Percentiles rank a stretch among this genome's conserved stretches.
Conservation (phyloP, 2,888 invertebrate species). For the Acanthoscelides obtectus region DNA sequence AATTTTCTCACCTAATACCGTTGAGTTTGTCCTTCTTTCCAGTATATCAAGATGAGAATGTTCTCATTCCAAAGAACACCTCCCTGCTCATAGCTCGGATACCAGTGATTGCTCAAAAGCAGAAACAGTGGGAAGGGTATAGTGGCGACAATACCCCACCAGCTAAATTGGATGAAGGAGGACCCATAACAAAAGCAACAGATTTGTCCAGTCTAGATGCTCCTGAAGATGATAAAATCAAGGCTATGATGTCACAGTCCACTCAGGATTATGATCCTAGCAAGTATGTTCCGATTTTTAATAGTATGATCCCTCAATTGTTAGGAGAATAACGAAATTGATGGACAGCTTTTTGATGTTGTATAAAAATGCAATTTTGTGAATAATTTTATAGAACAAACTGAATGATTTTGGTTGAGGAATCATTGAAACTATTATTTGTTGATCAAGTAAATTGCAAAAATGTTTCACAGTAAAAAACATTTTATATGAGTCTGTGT, state of each 20-base stretch:
- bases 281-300: constrained; percentile 71
- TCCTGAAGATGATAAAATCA: constrained; percentile 96
- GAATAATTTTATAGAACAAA: too few relatives aligned
- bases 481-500: too few relatives aligned
- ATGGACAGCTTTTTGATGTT: too few relatives aligned
- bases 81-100: constrained; percentile 92
- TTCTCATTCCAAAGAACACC: constrained; percentile 94
- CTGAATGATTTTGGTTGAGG: too few relatives aligned
- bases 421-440: too few relatives aligned
- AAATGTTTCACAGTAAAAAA: too few relatives aligned
- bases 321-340: too few relatives aligned
- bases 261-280: constrained; percentile 96
- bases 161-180: constrained; percentile 41
- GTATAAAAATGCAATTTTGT: too few relatives aligned
- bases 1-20: too few relatives aligned
- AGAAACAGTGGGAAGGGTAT: constrained; percentile 61
- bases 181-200: constrained; percentile 61
- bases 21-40: too few relatives aligned
- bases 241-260: constrained; percentile 96
- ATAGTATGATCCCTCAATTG: too few relatives aligned
- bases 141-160: constrained; percentile 48
- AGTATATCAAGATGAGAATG: constrained; percentile 90
- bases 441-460: too few relatives aligned
- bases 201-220: constrained; percentile 87
- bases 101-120: constrained; percentile 75